Conservation (phyloP, 2,113 vertebrate genomes). For the Engystomops pustulosus region DNA sequence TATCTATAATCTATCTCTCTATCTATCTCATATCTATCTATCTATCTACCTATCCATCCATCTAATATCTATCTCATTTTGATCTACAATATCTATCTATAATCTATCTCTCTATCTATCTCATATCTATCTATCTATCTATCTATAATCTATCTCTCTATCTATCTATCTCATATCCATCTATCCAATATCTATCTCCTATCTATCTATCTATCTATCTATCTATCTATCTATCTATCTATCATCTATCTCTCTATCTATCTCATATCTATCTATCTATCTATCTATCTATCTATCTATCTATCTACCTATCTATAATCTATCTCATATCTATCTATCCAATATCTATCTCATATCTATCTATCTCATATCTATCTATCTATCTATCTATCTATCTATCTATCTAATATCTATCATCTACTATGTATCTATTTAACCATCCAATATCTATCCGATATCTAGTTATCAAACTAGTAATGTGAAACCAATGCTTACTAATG, state of each 20-base stretch:
- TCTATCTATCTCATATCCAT: slow-evolving; percentile 8
- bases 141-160: neutral
- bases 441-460: too few species aligned
- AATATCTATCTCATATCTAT: neutral
- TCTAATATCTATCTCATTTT: too few species aligned
- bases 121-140: too few species aligned
- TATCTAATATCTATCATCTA: too few species aligned
- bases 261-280: too few species aligned
- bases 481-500: too few species aligned
- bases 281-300: slow-evolving; percentile 13
- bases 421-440: too few species aligned
- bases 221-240: neutral
- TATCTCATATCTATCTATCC: too few species aligned
- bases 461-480: too few species aligned
- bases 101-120: neutral
- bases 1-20: neutral
- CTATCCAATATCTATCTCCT: neutral
- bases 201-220: too few species aligned
- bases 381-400: too few species aligned
- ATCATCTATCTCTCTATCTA: slow-evolving; percentile 6
- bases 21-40: neutral
- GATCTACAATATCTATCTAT: neutral
- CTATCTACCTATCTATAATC: neutral
- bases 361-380: too few species aligned
- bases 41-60: neutral